Base-by-base conservation (phyloP, 2,113 vertebrate species). In the Aspidoscelis tigris region DNA sequence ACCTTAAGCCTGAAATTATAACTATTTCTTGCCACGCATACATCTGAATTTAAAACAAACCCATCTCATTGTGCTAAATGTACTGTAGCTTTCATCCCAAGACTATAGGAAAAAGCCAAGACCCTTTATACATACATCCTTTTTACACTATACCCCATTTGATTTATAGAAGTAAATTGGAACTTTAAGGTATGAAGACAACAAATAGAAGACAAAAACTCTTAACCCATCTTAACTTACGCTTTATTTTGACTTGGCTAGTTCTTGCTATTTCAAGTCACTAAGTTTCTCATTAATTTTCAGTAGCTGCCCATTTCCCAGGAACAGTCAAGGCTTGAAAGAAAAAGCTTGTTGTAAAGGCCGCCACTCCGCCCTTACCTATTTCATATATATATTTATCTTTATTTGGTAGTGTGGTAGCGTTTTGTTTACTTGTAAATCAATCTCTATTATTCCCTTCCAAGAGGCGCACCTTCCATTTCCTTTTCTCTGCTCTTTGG, bases 241-340 rank as follows among this genome's bases (percentile, higher is more conserved):
- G 69, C 85, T 89, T 72, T 87, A 71, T 70, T 87, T 89, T 91
- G 50, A 91, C 16, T 86, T 20, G 65, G n/a, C 41, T 61, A 66
- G 26, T 47, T 75, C 76, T 61, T 89, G 90, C 80, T 53, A 80
- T 88, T 86, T 90, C 50, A 84, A 89, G 88, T 79, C 41, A 89
- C 64, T 84, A 81, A 90, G 87, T 24, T 58, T 80, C 74, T 92
- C 91, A 81, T 87, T 89, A 88, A 90, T 91, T 88, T 74, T 88
- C 70, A 91, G 88, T 39, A 33, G 76, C 72, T 92, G 78, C 50
- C 79, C n/a, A 7, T 77, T 77, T 85, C 83, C 69, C 80, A 86
- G 92, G 64, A 88, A 65, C 78, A 85, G 90, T 85, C 74, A 87
- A 79, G 85, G 58, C 78, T 84, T 81, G 89, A 84, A 87, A 94